A percentile compares a stretch with the other conserved stretches of the same genome.
phyloP scores from a whole-genome alignment of 2,113 vertebrate species.

The Monopterus albus region DNA sequence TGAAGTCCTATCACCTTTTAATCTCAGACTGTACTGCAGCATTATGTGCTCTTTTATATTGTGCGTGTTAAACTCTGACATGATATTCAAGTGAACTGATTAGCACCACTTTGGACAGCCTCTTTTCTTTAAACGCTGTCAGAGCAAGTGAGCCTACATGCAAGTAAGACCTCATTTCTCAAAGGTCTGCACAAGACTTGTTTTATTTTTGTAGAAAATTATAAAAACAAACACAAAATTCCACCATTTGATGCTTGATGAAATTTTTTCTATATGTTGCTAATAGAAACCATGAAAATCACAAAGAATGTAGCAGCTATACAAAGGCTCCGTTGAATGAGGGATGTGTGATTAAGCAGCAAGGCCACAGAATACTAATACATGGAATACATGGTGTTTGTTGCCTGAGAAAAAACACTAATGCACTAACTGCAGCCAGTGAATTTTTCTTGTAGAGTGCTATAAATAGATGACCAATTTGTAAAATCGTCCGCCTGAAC shows the following conservation, averaged over 20 bases:
- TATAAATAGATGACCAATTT: constrained; percentile 89
- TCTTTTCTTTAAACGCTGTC: constrained; percentile 15
- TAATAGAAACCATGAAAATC: constrained; percentile 50
- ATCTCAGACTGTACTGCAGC: neutral
- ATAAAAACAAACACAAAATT: constrained; percentile 33
- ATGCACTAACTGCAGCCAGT: constrained; percentile 76
- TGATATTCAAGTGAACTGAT: neutral
- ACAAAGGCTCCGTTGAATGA: constrained; percentile 50
- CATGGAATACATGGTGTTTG: constrained; percentile 42
- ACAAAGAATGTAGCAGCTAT: constrained; percentile 14
- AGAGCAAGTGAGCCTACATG: constrained; percentile 7
- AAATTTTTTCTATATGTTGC: constrained; percentile 32
- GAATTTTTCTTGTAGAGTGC: constrained; percentile 72
- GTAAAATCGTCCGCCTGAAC: constrained; percentile 85
- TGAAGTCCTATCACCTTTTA: neutral
- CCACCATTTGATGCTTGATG: constrained; percentile 40
- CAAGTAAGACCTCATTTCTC: constrained; percentile 15
- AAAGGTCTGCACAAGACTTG: constrained; percentile 3
- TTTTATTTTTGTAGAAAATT: constrained; percentile 13
- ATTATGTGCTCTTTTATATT: neutral
- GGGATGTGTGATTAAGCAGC: constrained; percentile 67
- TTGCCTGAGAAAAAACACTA: constrained; percentile 53
- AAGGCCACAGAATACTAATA: constrained; percentile 58
- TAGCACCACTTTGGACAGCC: constrained; percentile 8
- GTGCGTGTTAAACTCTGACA: neutral